Percentiles rank a stretch among this genome's conserved stretches.
phyloP scores from a whole-genome alignment of 2,113 vertebrate genomes.

The Semnornis frantzii region DNA sequence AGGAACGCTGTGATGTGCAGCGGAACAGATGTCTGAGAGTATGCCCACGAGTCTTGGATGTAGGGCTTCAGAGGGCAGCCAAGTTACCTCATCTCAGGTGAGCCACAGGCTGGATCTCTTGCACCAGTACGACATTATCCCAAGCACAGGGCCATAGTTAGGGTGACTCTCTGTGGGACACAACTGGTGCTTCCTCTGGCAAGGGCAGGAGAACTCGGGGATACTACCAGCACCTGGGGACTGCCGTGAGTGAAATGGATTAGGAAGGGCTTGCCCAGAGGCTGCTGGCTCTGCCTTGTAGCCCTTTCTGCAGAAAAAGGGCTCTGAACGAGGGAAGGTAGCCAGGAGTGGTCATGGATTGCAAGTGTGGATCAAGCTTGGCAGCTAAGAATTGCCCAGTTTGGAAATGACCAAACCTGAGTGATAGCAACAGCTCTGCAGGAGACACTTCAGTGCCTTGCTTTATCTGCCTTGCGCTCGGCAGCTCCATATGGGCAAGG shows the following conservation, averaged over 20 bases:
- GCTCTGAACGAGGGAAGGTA: not conserved
- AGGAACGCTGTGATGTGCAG: not conserved
- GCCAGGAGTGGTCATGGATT: not conserved
- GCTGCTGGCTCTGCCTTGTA: not conserved
- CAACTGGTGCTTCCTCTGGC: not conserved
- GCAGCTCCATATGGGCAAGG: not conserved
- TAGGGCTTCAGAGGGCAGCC: not conserved
- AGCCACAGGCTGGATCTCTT: not conserved
- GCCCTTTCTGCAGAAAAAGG: not conserved
- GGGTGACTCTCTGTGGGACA: not conserved
- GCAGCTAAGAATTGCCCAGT: not conserved
- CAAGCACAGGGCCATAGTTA: not conserved
- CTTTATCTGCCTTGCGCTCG: not conserved
- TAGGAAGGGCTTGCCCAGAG: not conserved
- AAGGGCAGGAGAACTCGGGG: not conserved
- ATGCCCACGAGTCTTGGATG: slow-evolving; percentile 15
- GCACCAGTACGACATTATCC: not conserved
- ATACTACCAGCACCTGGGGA: not conserved
- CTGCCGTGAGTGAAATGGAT: not conserved
- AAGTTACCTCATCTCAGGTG: not conserved
- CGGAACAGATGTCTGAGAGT: slow-evolving; percentile 10
- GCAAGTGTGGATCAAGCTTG: not conserved
- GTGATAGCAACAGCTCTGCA: not conserved
- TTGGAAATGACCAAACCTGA: not conserved
- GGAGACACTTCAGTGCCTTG: not conserved